These are phyloP conservation scores for Lutra lutra DNA, from an alignment of 2,797 vertebrate species.

Conservation along the genomic window DNA sequence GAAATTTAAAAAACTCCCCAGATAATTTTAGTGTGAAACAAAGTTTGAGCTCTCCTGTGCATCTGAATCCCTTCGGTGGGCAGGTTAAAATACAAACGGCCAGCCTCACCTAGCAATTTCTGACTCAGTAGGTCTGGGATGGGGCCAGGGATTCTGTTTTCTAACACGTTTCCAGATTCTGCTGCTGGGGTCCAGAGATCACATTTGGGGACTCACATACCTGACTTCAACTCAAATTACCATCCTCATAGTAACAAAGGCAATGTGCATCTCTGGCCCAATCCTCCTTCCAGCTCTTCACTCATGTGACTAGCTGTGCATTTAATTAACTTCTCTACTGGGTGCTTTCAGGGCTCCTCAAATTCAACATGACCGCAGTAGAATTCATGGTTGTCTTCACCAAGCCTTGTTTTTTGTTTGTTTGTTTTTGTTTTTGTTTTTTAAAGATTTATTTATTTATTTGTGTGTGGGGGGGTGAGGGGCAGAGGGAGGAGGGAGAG, in stretches of 20 bases:
- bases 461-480: neutral
- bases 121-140: neutral
- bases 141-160: neutral
- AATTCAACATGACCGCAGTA: neutral
- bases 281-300: neutral
- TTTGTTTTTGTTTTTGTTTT: too few relatives aligned
- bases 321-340: neutral
- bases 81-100: too few relatives aligned
- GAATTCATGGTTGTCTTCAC: neutral
- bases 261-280: fast-evolving
- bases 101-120: neutral
- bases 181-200: neutral
- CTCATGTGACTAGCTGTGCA: fast-evolving
- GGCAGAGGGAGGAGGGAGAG: neutral
- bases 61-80: neutral
- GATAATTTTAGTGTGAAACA: neutral
- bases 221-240: neutral
- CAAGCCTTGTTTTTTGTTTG: neutral
- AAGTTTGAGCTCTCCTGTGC: neutral
- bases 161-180: too few relatives aligned
- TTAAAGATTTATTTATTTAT: neutral
- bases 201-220: neutral
- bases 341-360: neutral
- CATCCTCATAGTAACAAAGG: neutral
- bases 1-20: neutral